Percentiles rank a stretch among this genome's conserved stretches.
These are phyloP conservation scores for Champsocephalus gunnari DNA, from an alignment of 2,797 vertebrate genomes.

Conservation along the genomic window DNA sequence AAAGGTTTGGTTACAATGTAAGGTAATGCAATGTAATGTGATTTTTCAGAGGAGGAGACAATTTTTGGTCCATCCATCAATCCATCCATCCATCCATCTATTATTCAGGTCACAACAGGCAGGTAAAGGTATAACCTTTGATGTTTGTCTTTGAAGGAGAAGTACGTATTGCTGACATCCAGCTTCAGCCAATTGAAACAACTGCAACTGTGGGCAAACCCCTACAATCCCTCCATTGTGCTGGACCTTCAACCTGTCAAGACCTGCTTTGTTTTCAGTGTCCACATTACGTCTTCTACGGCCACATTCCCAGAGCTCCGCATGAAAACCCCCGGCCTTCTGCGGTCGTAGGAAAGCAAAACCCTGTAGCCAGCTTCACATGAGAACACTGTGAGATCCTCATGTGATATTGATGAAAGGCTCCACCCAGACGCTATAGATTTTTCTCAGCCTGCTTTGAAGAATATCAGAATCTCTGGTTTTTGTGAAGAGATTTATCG, in stretches of 20 bases:
- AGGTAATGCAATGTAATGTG: too few species aligned
- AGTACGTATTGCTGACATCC: constrained; percentile 3
- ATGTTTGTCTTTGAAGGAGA: constrained; percentile 35
- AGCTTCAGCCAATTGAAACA: constrained; percentile 47
- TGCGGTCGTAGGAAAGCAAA: constrained; percentile 59
- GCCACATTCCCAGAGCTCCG: constrained; percentile 55
- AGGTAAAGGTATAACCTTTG: constrained; percentile 22
- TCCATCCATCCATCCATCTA: constrained; percentile 4
- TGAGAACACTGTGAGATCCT: constrained; percentile 67
- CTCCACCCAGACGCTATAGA: constrained; percentile 75
- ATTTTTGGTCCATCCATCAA: not conserved
- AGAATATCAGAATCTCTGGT: constrained; percentile 75
- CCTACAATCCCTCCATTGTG: constrained; percentile 44
- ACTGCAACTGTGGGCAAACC: constrained; percentile 32
- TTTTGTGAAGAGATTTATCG: constrained; percentile 76
- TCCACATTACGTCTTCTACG: constrained; percentile 48
- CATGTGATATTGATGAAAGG: constrained; percentile 84
- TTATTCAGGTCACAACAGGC: constrained; percentile 9
- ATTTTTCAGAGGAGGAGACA: not conserved
- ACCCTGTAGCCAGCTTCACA: constrained; percentile 59
- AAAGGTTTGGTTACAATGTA: too few species aligned
- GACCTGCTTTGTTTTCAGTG: constrained; percentile 64
- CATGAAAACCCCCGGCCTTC: constrained; percentile 37
- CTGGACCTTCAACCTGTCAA: constrained; percentile 55
- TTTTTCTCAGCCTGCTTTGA: constrained; percentile 80